Percentiles rank a stretch among this genome's conserved stretches.
phyloP scores from a whole-genome alignment of 2,113 vertebrate genomes.

The Vidua macroura region DNA sequence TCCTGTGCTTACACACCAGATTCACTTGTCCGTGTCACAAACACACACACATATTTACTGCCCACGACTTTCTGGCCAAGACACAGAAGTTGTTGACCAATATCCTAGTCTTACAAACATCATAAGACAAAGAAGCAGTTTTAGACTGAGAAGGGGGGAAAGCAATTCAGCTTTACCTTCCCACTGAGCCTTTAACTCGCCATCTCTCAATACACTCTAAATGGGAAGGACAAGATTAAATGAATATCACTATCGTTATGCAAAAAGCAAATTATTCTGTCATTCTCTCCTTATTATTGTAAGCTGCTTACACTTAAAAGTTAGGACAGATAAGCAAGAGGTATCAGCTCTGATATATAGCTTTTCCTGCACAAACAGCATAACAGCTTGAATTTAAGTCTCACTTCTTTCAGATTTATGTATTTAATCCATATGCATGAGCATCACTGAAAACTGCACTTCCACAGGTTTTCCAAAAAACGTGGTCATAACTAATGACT shows the following conservation, averaged over 20 bases:
- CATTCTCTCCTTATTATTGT: background rate
- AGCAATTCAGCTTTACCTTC: background rate
- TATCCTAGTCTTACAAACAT: background rate
- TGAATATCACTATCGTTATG: rapidly evolving
- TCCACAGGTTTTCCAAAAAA: background rate
- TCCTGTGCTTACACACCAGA: background rate
- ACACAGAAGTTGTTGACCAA: background rate
- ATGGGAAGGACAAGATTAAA: background rate
- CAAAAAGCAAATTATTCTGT: background rate
- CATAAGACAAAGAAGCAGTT: background rate
- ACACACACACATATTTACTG: background rate
- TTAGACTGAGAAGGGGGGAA: background rate
- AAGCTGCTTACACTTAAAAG: background rate
- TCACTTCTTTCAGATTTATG: background rate
- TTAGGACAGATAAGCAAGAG: background rate
- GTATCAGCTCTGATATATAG: background rate
- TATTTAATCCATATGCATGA: background rate
- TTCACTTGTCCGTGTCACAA: background rate
- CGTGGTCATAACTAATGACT: background rate
- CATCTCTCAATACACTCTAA: background rate
- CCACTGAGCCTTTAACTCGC: background rate
- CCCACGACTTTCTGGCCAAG: background rate
- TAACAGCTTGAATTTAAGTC: background rate
- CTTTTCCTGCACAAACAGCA: background rate
- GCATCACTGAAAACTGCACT: background rate